Evolutionary conservation across 2,888 invertebrate species (phyloP), one percentile per base, ranked within the genome.

Genomic region (Euproctis similis): DNA sequence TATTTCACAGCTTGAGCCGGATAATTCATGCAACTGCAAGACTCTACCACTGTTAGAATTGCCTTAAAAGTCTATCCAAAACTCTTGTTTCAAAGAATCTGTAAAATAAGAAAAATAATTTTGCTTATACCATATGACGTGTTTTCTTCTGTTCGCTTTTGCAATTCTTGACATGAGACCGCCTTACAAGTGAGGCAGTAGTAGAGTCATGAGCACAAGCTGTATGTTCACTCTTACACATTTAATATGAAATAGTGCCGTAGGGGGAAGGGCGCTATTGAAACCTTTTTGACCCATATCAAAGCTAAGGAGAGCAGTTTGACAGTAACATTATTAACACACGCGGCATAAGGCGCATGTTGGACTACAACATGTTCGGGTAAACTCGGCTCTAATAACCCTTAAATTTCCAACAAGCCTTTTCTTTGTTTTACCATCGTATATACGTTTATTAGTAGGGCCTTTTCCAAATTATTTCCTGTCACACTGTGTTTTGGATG

Each of bases 261-360:
- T 30, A 47, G 52, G 53, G 47, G 47, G 46, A 45, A 41, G 44
- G 42, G 42, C 48, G 52, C 61, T 58, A 64, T 68, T 64, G 70
- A 64, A 65, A 65, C 72, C 65, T 61, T 65, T 61, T 57, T 57
- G 67, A 74, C 74, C 74, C 73, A 64, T 55, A 59, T 74, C 74
- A 74, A 64, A 57, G 55, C 46, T 59, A 55, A 54, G n/a, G n/a
- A 48, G 53, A 60, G 51, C 64, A 62, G 54, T 68, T 68, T 73
- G 73, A 73, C 74, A 69, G 68, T 66, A 67, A 66, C 72, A 71
- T 74, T 74, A 73, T 73, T 72, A 73, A 66, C 73, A n/a, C n/a
- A 73, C 70, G 54, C 59, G 68, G 63, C 59, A 62, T 57, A 49
- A 44, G 57, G 56, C 51, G 43, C 45, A 40, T 44, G 44, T 45